Conservation (phyloP, 2,113 vertebrate genomes). For the Sialia sialis region DNA sequence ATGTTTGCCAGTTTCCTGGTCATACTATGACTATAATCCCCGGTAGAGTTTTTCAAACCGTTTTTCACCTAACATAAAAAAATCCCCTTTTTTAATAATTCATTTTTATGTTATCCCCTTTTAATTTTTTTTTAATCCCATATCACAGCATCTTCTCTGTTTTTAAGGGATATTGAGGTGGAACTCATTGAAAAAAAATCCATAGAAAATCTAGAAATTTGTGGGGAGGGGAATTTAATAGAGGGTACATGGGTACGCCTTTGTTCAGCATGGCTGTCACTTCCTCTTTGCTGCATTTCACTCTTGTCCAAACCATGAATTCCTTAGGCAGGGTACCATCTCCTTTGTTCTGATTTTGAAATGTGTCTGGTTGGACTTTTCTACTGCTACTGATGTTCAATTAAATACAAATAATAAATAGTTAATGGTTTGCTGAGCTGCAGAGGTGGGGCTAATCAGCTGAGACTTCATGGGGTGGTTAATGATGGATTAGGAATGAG, state of each 20-base stretch:
- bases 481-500: slow-evolving; percentile 54
- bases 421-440: slow-evolving; percentile 39
- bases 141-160: not conserved
- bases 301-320: not conserved
- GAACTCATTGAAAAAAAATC: not conserved
- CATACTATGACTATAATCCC: not conserved
- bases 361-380: slow-evolving; percentile 8
- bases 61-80: not conserved
- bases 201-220: not conserved
- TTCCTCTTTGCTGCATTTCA: slow-evolving; percentile 16
- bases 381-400: not conserved
- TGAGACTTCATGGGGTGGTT: slow-evolving; percentile 31
- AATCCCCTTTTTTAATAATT: not conserved
- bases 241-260: not conserved
- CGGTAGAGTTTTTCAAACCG: not conserved
- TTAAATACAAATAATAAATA: slow-evolving; percentile 56
- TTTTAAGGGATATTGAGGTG: not conserved
- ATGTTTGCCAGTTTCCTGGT: not conserved
- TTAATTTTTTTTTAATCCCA: not conserved
- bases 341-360: slow-evolving; percentile 39
- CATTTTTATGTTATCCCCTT: no score
- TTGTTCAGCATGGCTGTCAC: slow-evolving; percentile 19
- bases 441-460: slow-evolving; percentile 43
- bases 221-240: not conserved
- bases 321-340: not conserved